Evolutionary conservation across 1,140 invertebrate species (phyloP).

Genomic region (Apis florea): DNA sequence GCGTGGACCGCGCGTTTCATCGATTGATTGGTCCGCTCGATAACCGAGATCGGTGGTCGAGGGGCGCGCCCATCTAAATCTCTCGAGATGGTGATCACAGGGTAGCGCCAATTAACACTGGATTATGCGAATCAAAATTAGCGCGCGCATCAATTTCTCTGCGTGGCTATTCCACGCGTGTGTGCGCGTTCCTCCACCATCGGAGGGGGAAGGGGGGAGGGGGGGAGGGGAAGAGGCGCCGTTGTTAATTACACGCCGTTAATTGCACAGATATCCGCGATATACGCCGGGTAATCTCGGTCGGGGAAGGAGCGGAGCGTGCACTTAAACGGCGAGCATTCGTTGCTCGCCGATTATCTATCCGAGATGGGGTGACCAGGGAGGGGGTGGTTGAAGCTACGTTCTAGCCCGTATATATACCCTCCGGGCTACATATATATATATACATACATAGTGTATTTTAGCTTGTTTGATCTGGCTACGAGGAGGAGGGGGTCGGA

Average conservation of each 20-base stretch:
- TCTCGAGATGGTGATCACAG: constrained; percentile 16
- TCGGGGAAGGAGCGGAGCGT: neutral
- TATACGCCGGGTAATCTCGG: constrained; percentile 1
- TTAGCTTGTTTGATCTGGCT: constrained; percentile 28
- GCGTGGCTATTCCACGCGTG: neutral
- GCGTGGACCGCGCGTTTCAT: neutral
- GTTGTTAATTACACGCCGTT: constrained; percentile 43
- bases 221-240: no score
- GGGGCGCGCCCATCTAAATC: neutral
- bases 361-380: neutral
- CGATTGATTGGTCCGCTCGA: neutral
- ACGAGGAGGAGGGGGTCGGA: neutral
- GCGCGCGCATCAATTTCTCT: constrained; percentile 26
- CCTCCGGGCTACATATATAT: neutral
- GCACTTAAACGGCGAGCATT: neutral
- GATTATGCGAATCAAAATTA: constrained; percentile 31
- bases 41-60: neutral
- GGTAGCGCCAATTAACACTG: constrained; percentile 20
- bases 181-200: no score
- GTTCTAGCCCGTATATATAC: neutral
- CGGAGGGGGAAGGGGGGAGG: no score
- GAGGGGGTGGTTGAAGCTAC: neutral
- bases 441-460: neutral
- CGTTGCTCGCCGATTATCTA: constrained; percentile 16
- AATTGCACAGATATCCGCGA: constrained; percentile 40